Base-by-base conservation (phyloP, 2,888 invertebrate species). In the Mimumesa dahlbomi region DNA sequence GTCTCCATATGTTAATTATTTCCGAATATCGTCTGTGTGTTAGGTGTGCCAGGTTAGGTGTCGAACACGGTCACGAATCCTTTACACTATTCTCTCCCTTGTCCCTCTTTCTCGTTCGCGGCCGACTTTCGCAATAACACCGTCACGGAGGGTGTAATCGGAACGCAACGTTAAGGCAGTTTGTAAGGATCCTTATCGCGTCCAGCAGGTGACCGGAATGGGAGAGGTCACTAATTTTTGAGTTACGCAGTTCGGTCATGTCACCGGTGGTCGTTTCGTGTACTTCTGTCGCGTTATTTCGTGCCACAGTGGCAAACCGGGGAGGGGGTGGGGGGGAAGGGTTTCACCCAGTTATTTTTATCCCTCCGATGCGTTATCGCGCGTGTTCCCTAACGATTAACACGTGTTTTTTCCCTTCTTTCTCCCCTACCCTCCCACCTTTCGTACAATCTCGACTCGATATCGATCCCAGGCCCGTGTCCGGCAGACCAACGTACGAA, bases 311-410 rank as follows among this genome's bases (percentile, higher is more conserved):
- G 14, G 6, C 46, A 25, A n/a, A n/a, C n/a, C n/a, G n/a, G n/a
- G n/a, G n/a, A n/a, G n/a, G n/a, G n/a, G n/a, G n/a, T n/a, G n/a
- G n/a, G n/a, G n/a, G n/a, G n/a, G n/a, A n/a, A n/a, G n/a, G n/a
- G n/a, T n/a, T n/a, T n/a, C 18, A 29, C 13, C 13, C 11, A n/a
- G 14, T 58, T 63, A 52, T 57, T 59, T 22, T 40, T 6, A 13
- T 42, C 38, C 34, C 4, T 25, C n/a, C 43, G 36, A 38, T 59
- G 67, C 66, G 38, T 74, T 70, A 70, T 75, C 79, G 75, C 69
- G 79, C 81, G 79, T 81, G 81, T 75, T 63, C 29, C 42, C 29
- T 38, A 54, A 65, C 73, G 67, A 81, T 81, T 81, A 81, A 73
- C 81, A 77, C 77, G 58, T 79, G 75, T 68, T 79, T 72, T 52